A percentile compares a stretch with the other conserved stretches of the same genome.
These are phyloP conservation scores for Conchocele bisecta DNA, from an alignment of 2,888 invertebrate genomes.

Conservation along the genomic window DNA sequence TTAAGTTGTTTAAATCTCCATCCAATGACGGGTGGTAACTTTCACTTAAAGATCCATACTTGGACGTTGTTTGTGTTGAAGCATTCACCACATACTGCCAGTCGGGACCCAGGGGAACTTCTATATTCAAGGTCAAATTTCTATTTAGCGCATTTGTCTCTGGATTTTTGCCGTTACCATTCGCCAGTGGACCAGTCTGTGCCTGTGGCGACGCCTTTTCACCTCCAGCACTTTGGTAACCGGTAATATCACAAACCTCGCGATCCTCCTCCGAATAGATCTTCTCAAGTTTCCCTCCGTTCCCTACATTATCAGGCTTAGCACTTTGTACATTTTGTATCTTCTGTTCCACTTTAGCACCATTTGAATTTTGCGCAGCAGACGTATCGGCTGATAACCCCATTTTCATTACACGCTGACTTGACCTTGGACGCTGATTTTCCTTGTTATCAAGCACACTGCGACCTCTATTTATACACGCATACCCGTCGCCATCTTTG, in stretches of 20 bases:
- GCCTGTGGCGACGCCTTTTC: constrained; percentile 29
- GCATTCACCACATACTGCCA: constrained; percentile 54
- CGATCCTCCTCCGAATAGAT: constrained; percentile 72
- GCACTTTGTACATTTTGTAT: constrained; percentile 16
- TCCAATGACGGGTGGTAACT: constrained; percentile 42
- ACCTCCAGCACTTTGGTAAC: constrained; percentile 39
- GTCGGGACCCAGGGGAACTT: constrained; percentile 53
- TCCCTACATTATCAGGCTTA: constrained; percentile 10
- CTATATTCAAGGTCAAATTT: constrained; percentile 50
- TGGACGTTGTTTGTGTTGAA: constrained; percentile 60
- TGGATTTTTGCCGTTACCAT: constrained; percentile 16
- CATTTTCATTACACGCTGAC: not conserved
- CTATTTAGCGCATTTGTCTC: constrained; percentile 30
- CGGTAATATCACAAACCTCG: constrained; percentile 73
- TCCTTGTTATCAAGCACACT: constrained; percentile 43
- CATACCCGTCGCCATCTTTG: constrained; percentile 59
- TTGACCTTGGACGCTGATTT: constrained; percentile 28
- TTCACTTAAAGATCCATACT: constrained; percentile 54
- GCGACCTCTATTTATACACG: constrained; percentile 23
- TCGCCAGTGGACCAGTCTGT: too few relatives aligned
- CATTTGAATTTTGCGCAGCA: constrained; percentile 47
- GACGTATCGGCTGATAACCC: constrained; percentile 13
- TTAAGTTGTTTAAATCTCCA: constrained; percentile 15
- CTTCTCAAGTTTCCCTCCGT: constrained; percentile 43
- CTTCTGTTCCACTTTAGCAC: constrained; percentile 2